Percentiles rank a stretch among this genome's conserved stretches.
phyloP scores from a whole-genome alignment of 2,113 vertebrate species.

The Leptobrachium ailaonicum region DNA sequence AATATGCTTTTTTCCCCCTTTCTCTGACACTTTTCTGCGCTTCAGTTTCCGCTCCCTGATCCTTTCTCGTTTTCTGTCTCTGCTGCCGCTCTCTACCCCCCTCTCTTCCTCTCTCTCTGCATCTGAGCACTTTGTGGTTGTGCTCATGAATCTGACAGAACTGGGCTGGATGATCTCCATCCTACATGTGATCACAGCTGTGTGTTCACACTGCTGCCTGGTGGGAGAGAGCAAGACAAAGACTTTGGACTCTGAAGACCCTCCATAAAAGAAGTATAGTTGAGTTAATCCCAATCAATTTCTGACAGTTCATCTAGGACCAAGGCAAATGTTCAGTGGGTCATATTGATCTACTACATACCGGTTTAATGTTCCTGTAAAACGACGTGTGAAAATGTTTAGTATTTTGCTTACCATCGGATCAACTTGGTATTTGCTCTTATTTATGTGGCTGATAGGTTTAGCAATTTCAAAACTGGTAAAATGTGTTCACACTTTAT shows the following conservation, averaged over 20 bases:
- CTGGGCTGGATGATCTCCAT: conserved; percentile 41
- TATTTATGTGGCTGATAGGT: no score
- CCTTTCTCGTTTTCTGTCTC: not conserved
- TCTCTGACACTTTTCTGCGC: conserved; percentile 6
- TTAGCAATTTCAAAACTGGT: no score
- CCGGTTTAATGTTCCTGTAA: no score
- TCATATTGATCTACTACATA: no score
- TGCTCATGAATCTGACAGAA: conserved; percentile 43
- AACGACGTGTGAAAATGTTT: no score
- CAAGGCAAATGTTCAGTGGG: no score
- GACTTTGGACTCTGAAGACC: not conserved
- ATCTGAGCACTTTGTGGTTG: conserved; percentile 39
- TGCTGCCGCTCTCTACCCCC: not conserved
- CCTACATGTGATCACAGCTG: conserved; percentile 40
- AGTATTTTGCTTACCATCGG: no score
- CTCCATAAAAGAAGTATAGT: not conserved
- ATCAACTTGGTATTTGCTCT: no score
- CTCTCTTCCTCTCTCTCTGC: not conserved
- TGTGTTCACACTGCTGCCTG: conserved; percentile 36
- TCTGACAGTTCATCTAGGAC: no score
- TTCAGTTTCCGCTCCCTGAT: conserved; percentile 4
- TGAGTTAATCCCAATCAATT: not conserved
- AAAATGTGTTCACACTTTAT: no score
- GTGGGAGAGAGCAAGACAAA: not conserved
- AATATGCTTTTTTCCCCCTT: not conserved